These are phyloP conservation scores for Temnothorax unifasciatus DNA, from an alignment of 2,888 invertebrate genomes.

Conservation along the genomic window DNA sequence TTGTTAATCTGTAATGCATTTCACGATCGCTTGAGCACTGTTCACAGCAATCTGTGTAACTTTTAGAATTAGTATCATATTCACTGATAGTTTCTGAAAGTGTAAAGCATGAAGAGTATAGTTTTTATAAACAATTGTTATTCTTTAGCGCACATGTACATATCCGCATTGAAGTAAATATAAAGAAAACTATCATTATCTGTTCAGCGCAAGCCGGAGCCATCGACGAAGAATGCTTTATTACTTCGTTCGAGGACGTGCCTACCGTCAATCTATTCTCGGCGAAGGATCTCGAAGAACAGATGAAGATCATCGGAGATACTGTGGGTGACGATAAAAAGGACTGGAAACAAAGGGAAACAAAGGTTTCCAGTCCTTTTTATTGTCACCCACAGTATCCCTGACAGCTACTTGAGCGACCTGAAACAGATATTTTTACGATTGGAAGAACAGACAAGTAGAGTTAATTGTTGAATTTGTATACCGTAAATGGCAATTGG, in stretches of 20 bases:
- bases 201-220: slow-evolving; percentile 91
- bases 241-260: slow-evolving; percentile 94
- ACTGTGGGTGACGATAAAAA: slow-evolving; percentile 93
- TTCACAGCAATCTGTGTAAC: background rate
- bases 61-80: background rate
- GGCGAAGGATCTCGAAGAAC: slow-evolving; percentile 93
- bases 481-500: background rate
- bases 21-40: slow-evolving; percentile 3
- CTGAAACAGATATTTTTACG: slow-evolving; percentile 80
- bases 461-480: background rate
- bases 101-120: slow-evolving; percentile 26
- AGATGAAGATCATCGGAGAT: slow-evolving; percentile 91
- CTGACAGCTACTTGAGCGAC: slow-evolving; percentile 92
- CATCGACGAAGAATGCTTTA: slow-evolving; percentile 95
- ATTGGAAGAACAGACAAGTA: background rate
- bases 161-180: background rate
- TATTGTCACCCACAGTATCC: slow-evolving; percentile 92
- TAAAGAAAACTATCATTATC: background rate
- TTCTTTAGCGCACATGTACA: background rate
- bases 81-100: background rate
- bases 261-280: slow-evolving; percentile 95
- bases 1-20: slow-evolving; percentile 15
- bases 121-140: background rate
- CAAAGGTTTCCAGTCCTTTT: slow-evolving; percentile 95
- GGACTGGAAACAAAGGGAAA: slow-evolving; percentile 94